Base-by-base conservation (phyloP, 1,140 invertebrate species). In the Pogonomyrmex barbatus region DNA sequence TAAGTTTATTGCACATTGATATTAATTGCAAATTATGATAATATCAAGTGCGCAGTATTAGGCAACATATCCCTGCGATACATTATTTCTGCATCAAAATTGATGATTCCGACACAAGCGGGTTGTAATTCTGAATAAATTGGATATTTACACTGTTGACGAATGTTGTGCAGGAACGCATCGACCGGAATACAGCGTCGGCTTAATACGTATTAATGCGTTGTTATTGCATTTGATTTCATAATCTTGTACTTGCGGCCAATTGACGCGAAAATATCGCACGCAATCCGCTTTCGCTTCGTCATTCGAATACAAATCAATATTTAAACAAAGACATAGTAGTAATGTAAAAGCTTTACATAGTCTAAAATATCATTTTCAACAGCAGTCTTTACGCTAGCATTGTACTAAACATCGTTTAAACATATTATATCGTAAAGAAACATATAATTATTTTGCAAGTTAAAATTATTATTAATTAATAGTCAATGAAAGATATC, bases 91-190 rank as follows among this genome's bases (percentile, higher is more conserved):
- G 39, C 30, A n/a, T 30, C 78, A 24, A 58, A 81, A 70, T 58
- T 70, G 39, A 81, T 70, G 39, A 81, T 58, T 52, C 36, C 39
- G 50, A 56, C 39, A 81, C 78, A 81, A 81, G 63, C 78, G 65
- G 65, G 4, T 65, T 58, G 65, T 81, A 81, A 81, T 81, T 81
- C 50, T 58, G 65, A 81, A 81, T 81, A 81, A 81, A 81, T 81
- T 70, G 78, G 65, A 70, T 81, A 81, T 70, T 81, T 81, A 81
- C 65, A 81, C 39, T 81, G 78, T 56, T 52, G 52, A 58, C 52
- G 63, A 81, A 14, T 70, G 65, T 70, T 81, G 52, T 70, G 39
- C 47, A 63, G 50, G 39, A 75, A 76, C 70, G 81, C 42, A 70
- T 75, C 70, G 30, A 42, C 33, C n/a, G 71, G 47, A 84, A 84